These are phyloP conservation scores for Synanthedon formicaeformis DNA, from an alignment of 2,888 invertebrate genomes.

Conservation along the genomic window DNA sequence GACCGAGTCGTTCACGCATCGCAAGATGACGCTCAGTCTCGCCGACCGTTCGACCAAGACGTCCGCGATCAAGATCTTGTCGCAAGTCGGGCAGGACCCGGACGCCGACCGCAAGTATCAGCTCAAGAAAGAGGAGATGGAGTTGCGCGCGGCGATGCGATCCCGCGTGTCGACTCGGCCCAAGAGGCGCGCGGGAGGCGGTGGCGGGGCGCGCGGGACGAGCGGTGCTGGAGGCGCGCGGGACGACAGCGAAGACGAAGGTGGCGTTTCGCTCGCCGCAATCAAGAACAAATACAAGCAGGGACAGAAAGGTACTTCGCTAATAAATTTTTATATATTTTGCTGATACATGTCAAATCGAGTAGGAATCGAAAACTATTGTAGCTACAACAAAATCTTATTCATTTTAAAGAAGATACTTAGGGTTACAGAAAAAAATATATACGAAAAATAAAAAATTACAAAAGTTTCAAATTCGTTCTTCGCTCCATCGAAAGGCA, in stretches of 20 bases:
- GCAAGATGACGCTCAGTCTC: conserved; percentile 98
- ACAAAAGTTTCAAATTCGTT: no score
- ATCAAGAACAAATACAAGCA: conserved; percentile 95
- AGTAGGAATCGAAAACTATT: no score
- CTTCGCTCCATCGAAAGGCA: no score
- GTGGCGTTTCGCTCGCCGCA: conserved; percentile 90
- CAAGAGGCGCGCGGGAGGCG: conserved; percentile 53
- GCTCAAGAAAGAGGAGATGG: conserved; percentile 98
- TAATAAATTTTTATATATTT: no score
- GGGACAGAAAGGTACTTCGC: conserved; percentile 43
- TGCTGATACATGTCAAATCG: no score
- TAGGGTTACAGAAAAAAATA: no score
- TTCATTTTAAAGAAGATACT: no score
- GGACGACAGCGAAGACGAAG: conserved; percentile 94
- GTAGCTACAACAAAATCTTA: no score
- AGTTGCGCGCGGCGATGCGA: conserved; percentile 88
- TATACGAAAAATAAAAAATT: no score
- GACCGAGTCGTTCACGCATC: conserved; percentile 98
- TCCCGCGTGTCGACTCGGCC: conserved; percentile 61
- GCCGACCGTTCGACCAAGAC: conserved; percentile 96
- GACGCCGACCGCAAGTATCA: conserved; percentile 92
- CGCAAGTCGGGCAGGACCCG: conserved; percentile 93
- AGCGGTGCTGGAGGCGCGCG: conserved; percentile 65
- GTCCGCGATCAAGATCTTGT: conserved; percentile 94
- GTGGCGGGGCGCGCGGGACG: conserved; percentile 26